phyloP scores from a whole-genome alignment of 2,888 invertebrate species.

The Alentia gelatinosa region DNA sequence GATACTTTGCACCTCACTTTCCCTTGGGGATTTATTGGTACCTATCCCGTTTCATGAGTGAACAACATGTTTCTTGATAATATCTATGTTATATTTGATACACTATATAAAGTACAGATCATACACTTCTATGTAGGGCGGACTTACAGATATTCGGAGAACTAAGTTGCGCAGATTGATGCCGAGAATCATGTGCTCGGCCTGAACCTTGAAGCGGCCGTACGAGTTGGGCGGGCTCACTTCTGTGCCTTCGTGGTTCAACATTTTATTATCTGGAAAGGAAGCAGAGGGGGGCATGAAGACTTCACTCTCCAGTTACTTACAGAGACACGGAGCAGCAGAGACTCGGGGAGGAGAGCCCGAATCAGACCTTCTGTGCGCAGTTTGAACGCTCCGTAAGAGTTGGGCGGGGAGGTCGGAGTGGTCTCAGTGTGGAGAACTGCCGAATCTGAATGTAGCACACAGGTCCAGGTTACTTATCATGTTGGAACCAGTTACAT shows the following conservation, averaged over 20 bases:
- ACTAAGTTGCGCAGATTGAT: conserved; percentile 20
- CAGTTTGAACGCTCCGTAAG: conserved; percentile 13
- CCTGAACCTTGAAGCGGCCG: conserved; percentile 28
- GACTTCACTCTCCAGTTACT: neutral
- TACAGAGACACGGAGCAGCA: conserved; percentile 33
- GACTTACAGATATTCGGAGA: conserved; percentile 51
- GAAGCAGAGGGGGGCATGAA: neutral
- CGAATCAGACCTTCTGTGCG: neutral
- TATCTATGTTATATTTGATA: no score
- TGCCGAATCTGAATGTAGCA: neutral
- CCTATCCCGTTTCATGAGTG: no score
- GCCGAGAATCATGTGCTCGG: conserved; percentile 31
- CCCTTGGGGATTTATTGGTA: no score
- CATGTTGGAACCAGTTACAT: no score
- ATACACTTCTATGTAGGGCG: no score
- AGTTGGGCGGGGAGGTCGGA: neutral
- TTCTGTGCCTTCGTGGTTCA: conserved; percentile 38
- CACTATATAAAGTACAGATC: no score
- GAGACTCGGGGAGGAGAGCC: neutral
- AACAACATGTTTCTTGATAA: no score
- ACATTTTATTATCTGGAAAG: conserved; percentile 32
- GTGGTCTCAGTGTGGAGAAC: neutral
- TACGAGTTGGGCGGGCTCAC: conserved; percentile 39
- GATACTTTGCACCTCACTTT: no score
- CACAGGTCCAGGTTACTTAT: no score